Evolutionary conservation across 35 echinoderm and acorn worm species (phyloP), one percentile per base, ranked within the genome.

Genomic region (Chiridota heheva): DNA sequence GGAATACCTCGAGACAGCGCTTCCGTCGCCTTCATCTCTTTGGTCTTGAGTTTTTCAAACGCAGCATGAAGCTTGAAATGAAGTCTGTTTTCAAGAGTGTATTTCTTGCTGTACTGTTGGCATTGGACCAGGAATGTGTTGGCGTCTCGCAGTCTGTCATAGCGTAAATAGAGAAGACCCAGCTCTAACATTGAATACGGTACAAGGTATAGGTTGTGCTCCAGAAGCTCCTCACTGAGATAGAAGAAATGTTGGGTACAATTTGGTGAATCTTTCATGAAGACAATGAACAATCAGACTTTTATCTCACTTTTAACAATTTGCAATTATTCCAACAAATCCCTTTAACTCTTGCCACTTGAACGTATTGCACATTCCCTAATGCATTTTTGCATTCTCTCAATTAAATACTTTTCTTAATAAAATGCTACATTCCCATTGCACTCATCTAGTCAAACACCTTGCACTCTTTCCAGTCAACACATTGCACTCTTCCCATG

Each of bases 41-140:
- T 84, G 25, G 51, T 40, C 71, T 91, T 86, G 2, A 97, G 84
- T 34, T 48, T 84, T 15, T 91, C 78, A 18, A 97, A 25, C 36
- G 94, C 84, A 4, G 94, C 84, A 33, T 97, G 94, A 13, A 97
- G 49, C 58, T 86, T 82, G 83, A 97, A 97, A 36, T 97, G 94
- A 31, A 97, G 88, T 36, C 89, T 44, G 44, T 91, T 91, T 44
- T 97, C 88, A 13, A 97, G 48, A 36, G 84, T 82, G 36, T 86
- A 91, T 38, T 91, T 97, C 84, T 85, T 97, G 60, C 88, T 77
- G 67, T 91, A 77, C 42, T 86, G 68, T 51, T 72, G 89, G 42
- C 67, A 84, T 39, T 81, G 89, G 16, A 46, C 63, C 8, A 98
- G 87, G 65, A 92, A 98, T 16, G 28, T 72, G 13, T 84, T 85